These are phyloP conservation scores for Tethea ocularis DNA, from an alignment of 2,888 invertebrate genomes.

Conservation along the genomic window DNA sequence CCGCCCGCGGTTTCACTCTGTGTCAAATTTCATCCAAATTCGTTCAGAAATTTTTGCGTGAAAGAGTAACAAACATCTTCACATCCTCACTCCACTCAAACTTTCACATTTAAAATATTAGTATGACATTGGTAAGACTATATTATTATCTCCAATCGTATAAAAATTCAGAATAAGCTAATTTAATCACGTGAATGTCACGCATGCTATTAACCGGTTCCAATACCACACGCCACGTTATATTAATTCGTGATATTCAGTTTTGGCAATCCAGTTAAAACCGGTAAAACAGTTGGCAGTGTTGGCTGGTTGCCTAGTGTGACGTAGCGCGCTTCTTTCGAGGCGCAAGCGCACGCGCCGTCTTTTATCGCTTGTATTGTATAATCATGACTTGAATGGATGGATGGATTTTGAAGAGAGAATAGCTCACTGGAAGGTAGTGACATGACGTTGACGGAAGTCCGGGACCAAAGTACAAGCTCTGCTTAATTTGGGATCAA, in stretches of 20 bases:
- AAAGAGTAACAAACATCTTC: no score
- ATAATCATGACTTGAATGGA: no score
- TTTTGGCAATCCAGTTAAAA: conserved; percentile 26
- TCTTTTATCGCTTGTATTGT: not conserved
- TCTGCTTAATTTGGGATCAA: no score
- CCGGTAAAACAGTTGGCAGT: conserved; percentile 25
- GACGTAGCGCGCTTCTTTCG: conserved; percentile 31
- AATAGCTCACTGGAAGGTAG: no score
- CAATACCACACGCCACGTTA: conserved; percentile 8
- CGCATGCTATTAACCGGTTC: not conserved
- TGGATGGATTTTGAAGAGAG: not conserved
- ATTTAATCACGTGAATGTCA: not conserved
- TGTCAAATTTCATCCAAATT: no score
- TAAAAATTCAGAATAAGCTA: not conserved
- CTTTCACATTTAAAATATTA: not conserved
- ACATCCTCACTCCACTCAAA: no score
- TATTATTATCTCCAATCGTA: no score
- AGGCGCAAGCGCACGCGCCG: not conserved
- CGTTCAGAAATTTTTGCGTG: no score
- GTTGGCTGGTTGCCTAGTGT: conserved; percentile 40
- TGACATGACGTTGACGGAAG: no score
- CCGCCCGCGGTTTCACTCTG: no score
- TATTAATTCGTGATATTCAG: conserved; percentile 18
- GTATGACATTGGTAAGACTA: not conserved
- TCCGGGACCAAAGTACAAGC: no score